A percentile compares a stretch with the other conserved stretches of the same genome.
Evolutionary conservation across 2,888 invertebrate genomes (phyloP).

Genomic region (Andrena bucephala): DNA sequence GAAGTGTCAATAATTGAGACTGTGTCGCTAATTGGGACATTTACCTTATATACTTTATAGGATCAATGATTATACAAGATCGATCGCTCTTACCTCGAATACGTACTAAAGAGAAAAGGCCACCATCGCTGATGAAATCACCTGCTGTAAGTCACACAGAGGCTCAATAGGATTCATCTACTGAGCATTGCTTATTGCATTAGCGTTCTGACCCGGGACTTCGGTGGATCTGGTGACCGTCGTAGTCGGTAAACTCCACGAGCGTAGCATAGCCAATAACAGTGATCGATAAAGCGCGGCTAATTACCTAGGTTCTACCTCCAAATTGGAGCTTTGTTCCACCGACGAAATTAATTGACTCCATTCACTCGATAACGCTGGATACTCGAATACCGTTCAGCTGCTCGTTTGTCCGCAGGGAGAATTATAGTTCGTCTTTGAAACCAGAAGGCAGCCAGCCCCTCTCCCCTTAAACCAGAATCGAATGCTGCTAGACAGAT

Average conservation of each 20-base stretch:
- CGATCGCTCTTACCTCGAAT: constrained; percentile 1
- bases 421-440: constrained; percentile 67
- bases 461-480: constrained; percentile 26
- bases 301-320: constrained; percentile 78
- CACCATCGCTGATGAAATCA: neutral
- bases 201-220: constrained; percentile 62
- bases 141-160: constrained; percentile 33
- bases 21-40: no score
- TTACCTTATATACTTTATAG: no score
- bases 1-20: no score
- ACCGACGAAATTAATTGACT: constrained; percentile 78
- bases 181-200: constrained; percentile 68
- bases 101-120: constrained; percentile 2
- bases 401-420: constrained; percentile 56
- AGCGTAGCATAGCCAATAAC: constrained; percentile 68
- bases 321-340: constrained; percentile 80
- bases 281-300: constrained; percentile 81
- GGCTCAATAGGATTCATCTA: constrained; percentile 41
- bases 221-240: constrained; percentile 53
- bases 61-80: constrained; percentile 3
- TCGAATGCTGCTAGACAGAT: constrained; percentile 26
- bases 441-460: constrained; percentile 41
- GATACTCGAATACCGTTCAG: constrained; percentile 64
- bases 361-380: constrained; percentile 77
- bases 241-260: constrained; percentile 40